Conservation (phyloP, 92 coral and sea anemone genomes). For the Phymanthus crucifer region DNA sequence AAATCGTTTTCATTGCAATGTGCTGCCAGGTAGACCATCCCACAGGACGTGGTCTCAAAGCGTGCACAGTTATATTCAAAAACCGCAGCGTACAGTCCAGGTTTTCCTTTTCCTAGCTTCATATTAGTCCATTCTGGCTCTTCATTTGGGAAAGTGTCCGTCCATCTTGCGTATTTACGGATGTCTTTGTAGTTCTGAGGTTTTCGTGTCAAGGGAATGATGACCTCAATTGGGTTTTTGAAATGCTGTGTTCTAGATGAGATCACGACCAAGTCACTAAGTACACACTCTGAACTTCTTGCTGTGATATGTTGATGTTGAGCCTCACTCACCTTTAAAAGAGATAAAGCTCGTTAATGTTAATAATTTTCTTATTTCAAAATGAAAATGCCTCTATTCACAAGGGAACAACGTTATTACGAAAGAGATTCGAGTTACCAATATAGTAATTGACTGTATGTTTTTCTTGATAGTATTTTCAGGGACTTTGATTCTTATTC, state of each 20-base stretch:
- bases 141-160: neutral
- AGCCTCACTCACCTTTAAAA: neutral
- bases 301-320: neutral
- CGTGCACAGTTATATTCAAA: constrained; percentile 16
- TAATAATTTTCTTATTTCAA: too few relatives aligned
- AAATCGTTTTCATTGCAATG: neutral
- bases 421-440: neutral
- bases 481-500: constrained; percentile 16
- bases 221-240: constrained; percentile 17
- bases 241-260: constrained; percentile 13
- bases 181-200: constrained; percentile 8
- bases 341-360: neutral
- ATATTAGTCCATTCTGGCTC: constrained; percentile 14
- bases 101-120: constrained; percentile 10
- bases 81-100: constrained; percentile 14
- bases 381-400: too few relatives aligned
- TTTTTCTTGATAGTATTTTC: neutral
- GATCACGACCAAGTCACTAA: constrained; percentile 26
- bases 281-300: constrained; percentile 6
- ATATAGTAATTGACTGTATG: constrained; percentile 14
- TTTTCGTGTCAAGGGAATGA: constrained; percentile 5
- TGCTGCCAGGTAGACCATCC: constrained; percentile 23
- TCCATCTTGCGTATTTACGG: constrained; percentile 26
- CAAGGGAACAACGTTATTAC: neutral
- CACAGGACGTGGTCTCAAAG: constrained; percentile 4